Conservation (phyloP, 2,797 vertebrate genomes). For the Danio tinwini region DNA sequence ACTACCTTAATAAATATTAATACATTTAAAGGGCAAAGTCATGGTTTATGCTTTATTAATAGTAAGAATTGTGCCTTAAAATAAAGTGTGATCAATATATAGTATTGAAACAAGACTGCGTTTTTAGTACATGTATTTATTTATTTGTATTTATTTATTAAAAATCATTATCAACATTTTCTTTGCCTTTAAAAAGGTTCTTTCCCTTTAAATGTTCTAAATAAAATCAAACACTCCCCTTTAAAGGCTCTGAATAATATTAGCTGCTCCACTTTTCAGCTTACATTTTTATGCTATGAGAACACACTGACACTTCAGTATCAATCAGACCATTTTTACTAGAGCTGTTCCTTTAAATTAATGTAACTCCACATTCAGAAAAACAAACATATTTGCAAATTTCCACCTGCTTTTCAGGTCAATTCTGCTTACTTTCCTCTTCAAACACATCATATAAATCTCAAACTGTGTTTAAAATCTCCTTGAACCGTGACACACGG, state of each 20-base stretch:
- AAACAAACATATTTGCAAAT: neutral
- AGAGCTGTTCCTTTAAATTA: constrained; percentile 4
- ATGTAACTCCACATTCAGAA: neutral
- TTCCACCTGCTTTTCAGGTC: neutral
- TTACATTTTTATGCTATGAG: constrained; percentile 33
- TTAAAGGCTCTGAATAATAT: constrained; percentile 47
- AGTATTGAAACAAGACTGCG: neutral
- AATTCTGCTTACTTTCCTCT: neutral
- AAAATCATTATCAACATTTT: neutral
- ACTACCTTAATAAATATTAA: no score
- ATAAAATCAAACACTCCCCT: constrained; percentile 16
- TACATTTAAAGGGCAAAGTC: no score
- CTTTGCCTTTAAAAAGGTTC: constrained; percentile 10
- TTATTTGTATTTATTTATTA: neutral
- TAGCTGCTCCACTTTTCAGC: constrained; percentile 45
- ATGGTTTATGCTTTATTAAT: no score
- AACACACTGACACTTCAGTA: constrained; percentile 4
- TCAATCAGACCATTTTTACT: constrained; percentile 19
- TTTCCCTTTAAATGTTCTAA: constrained; percentile 9
- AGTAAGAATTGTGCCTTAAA: no score
- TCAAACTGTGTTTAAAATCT: constrained; percentile 13
- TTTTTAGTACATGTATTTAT: neutral
- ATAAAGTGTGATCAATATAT: no score
- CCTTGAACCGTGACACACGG: constrained; percentile 15
- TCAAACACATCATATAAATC: constrained; percentile 8